Evolutionary conservation across 2,113 vertebrate genomes (phyloP).

Genomic region (Grantiella picta): DNA sequence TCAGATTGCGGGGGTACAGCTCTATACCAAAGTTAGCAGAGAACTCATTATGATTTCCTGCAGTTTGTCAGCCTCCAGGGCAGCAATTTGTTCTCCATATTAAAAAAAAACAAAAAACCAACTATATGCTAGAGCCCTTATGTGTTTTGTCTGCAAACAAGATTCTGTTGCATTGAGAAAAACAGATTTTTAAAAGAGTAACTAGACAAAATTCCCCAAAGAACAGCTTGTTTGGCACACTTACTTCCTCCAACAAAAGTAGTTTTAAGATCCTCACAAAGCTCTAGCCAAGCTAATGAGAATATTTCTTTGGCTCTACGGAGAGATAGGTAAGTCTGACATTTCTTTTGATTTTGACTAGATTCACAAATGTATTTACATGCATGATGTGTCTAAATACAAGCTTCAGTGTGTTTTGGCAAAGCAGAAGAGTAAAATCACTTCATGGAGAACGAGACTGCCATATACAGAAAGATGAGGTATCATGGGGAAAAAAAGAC

Average conservation of each 20-base stretch:
- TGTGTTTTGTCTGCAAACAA: not conserved
- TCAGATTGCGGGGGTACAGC: not conserved
- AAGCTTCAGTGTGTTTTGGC: not conserved
- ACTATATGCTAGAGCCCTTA: not conserved
- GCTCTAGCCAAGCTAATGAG: not conserved
- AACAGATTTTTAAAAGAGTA: not conserved
- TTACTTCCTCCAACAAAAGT: not conserved
- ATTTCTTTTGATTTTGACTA: not conserved
- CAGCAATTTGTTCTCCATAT: not conserved
- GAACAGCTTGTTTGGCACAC: not conserved
- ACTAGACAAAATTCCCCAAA: not conserved
- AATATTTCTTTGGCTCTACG: not conserved
- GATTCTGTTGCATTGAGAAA: not conserved
- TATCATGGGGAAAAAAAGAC: accelerated
- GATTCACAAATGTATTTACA: not conserved
- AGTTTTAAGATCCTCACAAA: not conserved
- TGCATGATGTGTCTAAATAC: not conserved
- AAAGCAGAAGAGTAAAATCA: not conserved
- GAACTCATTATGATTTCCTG: not conserved
- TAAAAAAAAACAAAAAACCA: not conserved
- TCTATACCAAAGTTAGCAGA: not conserved
- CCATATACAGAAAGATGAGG: not conserved
- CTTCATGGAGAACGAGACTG: not conserved
- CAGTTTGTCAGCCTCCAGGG: not conserved
- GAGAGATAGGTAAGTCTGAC: not conserved